These are phyloP conservation scores for Bibio marci DNA, from an alignment of 2,888 invertebrate genomes.

Conservation along the genomic window DNA sequence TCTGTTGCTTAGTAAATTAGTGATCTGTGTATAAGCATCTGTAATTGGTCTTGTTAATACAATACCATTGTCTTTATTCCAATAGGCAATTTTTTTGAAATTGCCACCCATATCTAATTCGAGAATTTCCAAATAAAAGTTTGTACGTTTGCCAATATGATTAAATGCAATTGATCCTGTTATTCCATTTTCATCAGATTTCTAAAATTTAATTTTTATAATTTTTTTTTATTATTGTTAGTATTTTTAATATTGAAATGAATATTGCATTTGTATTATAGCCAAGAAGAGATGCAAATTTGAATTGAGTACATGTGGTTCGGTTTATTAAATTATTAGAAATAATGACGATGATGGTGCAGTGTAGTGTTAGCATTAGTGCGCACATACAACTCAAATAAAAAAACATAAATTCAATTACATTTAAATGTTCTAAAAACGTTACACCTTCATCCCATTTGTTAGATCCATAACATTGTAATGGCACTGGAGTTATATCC, in stretches of 20 bases:
- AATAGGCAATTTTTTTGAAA: constrained; percentile 33
- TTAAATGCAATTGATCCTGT: constrained; percentile 27
- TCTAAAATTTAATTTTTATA: constrained; percentile 13
- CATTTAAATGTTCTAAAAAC: neutral
- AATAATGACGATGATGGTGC: too few species aligned
- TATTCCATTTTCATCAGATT: constrained; percentile 19
- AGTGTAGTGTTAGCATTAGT: too few species aligned
- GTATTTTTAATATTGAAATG: too few species aligned
- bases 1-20: constrained; percentile 34
- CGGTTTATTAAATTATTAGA: too few species aligned
- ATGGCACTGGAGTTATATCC: neutral
- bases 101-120: constrained; percentile 41
- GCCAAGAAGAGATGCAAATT: too few species aligned
- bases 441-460: neutral
- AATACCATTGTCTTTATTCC: constrained; percentile 21
- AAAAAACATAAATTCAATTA: too few species aligned
- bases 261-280: too few species aligned
- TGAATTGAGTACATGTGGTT: too few species aligned
- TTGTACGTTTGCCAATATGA: constrained; percentile 42
- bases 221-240: too few species aligned
- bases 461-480: neutral
- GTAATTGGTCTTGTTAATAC: constrained; percentile 35
- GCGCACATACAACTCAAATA: too few species aligned
- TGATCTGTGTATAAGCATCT: constrained; percentile 38
- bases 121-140: constrained; percentile 49